Percentiles rank a stretch among this genome's conserved stretches.
Conservation (phyloP, 1,140 invertebrate species). For the Hylaeus volcanicus region DNA sequence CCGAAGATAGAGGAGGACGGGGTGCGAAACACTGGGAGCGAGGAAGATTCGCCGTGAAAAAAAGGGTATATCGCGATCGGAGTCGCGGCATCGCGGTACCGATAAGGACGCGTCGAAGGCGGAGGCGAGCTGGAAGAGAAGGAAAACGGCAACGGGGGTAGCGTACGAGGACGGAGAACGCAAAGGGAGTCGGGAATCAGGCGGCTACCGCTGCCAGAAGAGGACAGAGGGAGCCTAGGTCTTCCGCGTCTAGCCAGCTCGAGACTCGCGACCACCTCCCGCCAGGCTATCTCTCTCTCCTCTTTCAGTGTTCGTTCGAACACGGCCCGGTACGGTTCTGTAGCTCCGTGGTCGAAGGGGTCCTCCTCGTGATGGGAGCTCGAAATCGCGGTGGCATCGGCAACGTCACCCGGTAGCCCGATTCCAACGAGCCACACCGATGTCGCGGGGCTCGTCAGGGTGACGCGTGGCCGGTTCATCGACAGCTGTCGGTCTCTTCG, state of each 20-base stretch:
- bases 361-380: conserved; percentile 74
- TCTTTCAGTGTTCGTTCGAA: conserved; percentile 77
- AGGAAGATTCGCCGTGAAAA: not conserved
- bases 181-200: not conserved
- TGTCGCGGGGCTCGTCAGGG: conserved; percentile 41
- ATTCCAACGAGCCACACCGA: conserved; percentile 17
- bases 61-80: conserved; percentile 11
- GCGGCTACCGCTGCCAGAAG: not conserved
- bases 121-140: not conserved
- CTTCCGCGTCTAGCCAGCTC: conserved; percentile 68
- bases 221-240: conserved; percentile 8
- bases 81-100: conserved; percentile 2
- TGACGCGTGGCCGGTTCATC: conserved; percentile 16
- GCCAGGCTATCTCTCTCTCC: conserved; percentile 56
- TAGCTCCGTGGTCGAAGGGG: conserved; percentile 58
- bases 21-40: not conserved
- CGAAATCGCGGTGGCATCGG: conserved; percentile 66
- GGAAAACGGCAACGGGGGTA: not conserved
- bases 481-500: not conserved
- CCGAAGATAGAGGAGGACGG: conserved; percentile 10
- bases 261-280: conserved; percentile 44
- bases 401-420: conserved; percentile 71
- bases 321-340: conserved; percentile 73
- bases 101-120: conserved; percentile 34
- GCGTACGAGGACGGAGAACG: not conserved